Percentiles rank a stretch among this genome's conserved stretches.
Conservation (phyloP, 2,888 invertebrate species). For the Amphipoea oculea region DNA sequence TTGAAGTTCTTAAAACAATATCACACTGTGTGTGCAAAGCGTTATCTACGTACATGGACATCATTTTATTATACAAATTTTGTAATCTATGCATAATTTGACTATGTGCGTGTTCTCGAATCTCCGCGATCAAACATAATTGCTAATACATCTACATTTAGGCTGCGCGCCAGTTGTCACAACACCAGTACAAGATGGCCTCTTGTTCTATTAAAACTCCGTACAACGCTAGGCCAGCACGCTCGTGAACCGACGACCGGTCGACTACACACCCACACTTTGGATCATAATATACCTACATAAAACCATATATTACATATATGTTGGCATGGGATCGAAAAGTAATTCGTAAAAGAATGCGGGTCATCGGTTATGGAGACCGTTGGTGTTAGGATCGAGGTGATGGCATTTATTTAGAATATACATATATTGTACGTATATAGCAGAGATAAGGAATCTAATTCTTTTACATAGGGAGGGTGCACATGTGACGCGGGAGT, state of each 20-base stretch:
- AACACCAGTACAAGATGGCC: neutral
- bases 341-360: slow-evolving; percentile 56
- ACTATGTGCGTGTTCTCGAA: neutral
- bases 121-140: neutral
- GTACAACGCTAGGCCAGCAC: neutral
- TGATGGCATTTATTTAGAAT: slow-evolving; percentile 35
- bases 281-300: neutral
- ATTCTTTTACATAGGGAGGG: slow-evolving; percentile 16
- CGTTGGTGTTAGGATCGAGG: slow-evolving; percentile 29
- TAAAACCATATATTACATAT: neutral
- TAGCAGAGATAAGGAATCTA: slow-evolving; percentile 30
- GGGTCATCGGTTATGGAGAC: slow-evolving; percentile 48
- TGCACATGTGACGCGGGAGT: neutral
- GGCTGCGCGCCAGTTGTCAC: neutral
- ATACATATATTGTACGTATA: neutral
- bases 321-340: slow-evolving; percentile 34
- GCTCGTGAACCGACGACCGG: neutral
- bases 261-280: neutral
- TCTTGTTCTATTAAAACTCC: neutral
- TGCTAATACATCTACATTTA: neutral
- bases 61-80: neutral
- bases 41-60: neutral
- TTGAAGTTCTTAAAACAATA: neutral
- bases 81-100: neutral
- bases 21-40: neutral